Evolutionary conservation across 2,113 vertebrate species (phyloP).

Genomic region (Chamaetylas fuelleborni): DNA sequence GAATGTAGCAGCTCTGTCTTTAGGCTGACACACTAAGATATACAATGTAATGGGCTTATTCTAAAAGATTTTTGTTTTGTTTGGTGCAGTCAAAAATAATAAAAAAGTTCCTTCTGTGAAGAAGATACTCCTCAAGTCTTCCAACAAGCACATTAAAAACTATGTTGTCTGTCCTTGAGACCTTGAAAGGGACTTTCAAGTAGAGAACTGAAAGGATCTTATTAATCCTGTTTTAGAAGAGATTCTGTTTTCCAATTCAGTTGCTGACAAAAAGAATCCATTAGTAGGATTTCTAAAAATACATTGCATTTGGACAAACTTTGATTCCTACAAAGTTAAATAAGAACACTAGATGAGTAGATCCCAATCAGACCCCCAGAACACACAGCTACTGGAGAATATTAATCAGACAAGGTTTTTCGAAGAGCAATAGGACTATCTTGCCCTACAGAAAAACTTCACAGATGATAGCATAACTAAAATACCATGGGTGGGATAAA

Average conservation of each 20-base stretch:
- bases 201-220: neutral
- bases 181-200: neutral
- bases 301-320: neutral
- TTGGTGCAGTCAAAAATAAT: neutral
- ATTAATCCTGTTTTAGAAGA: neutral
- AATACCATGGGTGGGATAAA: neutral
- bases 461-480: neutral
- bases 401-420: neutral
- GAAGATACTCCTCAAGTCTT: neutral
- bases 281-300: neutral
- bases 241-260: neutral
- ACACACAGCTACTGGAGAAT: neutral
- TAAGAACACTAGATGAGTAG: neutral
- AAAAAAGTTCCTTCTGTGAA: neutral
- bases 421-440: neutral
- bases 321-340: neutral
- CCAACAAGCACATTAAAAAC: neutral
- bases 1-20: neutral
- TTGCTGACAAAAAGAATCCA: neutral
- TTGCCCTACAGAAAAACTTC: neutral
- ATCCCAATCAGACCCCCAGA: neutral
- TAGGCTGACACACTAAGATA: neutral
- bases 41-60: neutral
- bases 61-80: neutral
- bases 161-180: neutral